These are phyloP conservation scores for Hydrotaea diabolus DNA, from an alignment of 2,888 invertebrate species.

Conservation along the genomic window DNA sequence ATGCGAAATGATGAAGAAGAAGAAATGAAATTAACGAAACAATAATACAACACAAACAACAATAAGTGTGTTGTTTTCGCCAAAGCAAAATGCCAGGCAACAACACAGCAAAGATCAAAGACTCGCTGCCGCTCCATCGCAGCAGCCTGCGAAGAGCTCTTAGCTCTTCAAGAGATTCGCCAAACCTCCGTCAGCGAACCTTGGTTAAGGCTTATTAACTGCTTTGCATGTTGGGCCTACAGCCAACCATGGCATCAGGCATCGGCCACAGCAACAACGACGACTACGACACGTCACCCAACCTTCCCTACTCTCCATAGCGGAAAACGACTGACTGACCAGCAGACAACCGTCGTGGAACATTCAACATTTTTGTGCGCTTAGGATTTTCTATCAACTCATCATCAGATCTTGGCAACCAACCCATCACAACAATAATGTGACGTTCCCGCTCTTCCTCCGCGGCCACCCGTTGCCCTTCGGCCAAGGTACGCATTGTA, in stretches of 20 bases:
- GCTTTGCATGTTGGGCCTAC: slow-evolving; percentile 51
- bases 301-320: neutral
- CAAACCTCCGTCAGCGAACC: slow-evolving; percentile 41
- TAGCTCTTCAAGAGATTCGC: neutral
- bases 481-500: neutral
- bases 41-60: slow-evolving; percentile 35
- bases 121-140: neutral
- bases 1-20: slow-evolving; percentile 50
- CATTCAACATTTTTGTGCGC: neutral
- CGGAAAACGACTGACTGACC: neutral
- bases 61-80: slow-evolving; percentile 35
- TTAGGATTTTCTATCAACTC: slow-evolving; percentile 11
- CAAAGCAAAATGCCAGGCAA: neutral
- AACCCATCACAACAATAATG: slow-evolving; percentile 27
- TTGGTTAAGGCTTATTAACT: slow-evolving; percentile 59
- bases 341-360: neutral
- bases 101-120: slow-evolving; percentile 25
- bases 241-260: neutral
- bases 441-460: neutral
- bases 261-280: neutral
- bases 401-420: slow-evolving; percentile 7
- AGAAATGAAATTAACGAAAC: slow-evolving; percentile 23
- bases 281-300: neutral
- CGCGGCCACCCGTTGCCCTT: neutral
- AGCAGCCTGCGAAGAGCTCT: slow-evolving; percentile 22